A percentile compares a stretch with the other conserved stretches of the same genome.
These are phyloP conservation scores for Sphaeramia orbicularis DNA, from an alignment of 2,797 vertebrate species.

Conservation along the genomic window DNA sequence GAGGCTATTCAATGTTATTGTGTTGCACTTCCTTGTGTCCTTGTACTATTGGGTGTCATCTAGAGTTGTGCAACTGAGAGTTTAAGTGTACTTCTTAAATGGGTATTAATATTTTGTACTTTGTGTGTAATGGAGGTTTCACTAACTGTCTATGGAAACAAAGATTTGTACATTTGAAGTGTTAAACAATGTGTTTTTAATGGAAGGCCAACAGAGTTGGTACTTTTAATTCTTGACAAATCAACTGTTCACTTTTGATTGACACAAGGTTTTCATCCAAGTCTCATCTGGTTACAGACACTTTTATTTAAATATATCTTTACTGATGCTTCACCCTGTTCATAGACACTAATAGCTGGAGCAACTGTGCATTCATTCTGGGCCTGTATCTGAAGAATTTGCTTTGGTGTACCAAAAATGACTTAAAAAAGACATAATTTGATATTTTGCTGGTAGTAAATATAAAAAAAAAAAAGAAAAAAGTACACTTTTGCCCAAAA, in stretches of 20 bases:
- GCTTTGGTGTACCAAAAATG: background rate
- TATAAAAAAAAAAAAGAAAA: no score
- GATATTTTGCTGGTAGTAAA: no score
- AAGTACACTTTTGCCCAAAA: no score
- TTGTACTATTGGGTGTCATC: background rate
- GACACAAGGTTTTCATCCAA: background rate
- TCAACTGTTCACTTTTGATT: background rate
- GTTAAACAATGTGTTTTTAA: constrained; percentile 6
- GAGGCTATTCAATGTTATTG: background rate
- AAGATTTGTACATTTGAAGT: constrained; percentile 10
- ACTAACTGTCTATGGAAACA: background rate
- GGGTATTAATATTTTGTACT: background rate
- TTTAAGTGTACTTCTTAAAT: background rate
- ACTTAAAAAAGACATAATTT: no score
- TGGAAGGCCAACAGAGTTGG: background rate
- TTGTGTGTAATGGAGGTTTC: background rate
- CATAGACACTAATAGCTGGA: background rate
- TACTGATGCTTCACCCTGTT: background rate
- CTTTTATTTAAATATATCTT: background rate
- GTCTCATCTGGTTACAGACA: background rate
- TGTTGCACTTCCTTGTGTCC: background rate
- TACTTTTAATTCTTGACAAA: constrained; percentile 4
- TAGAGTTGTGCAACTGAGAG: background rate
- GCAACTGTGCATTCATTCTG: background rate
- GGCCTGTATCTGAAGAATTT: background rate